Evolutionary conservation across 2,113 vertebrate species (phyloP), one percentile per base, ranked within the genome.

Genomic region (Oryzias celebensis): DNA sequence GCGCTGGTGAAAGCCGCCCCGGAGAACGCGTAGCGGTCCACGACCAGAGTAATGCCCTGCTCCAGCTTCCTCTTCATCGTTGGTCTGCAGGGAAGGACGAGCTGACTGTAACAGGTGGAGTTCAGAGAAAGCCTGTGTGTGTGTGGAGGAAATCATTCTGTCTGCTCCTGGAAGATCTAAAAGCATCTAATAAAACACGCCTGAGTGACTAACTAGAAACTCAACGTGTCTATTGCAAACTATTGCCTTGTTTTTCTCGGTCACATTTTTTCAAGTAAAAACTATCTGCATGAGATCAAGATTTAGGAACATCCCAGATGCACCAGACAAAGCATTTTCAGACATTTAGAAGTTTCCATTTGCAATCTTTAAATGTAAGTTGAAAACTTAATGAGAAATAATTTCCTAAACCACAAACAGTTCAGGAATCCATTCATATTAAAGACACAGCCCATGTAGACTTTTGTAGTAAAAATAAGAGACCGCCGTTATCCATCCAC

Each of bases 1-100:
- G 95, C 94, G 3, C 94, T 93, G 5, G 95, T 97, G 85, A 97
- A 98, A 62, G 97, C 97, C 2, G 90, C 97, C 28, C 97, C 97
- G 16, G 97, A 99, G 85, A 99, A 99, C 5, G 96, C 96, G 0
- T 99, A 98, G 50, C 97, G 87, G 72, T 99, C 97, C 47, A 98
- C 90, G 4, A 99, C 87, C 0, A 99, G 88, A 0, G 91, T 97
- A 73, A 93, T 31, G 3, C 97, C 97, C 53, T 95, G 90, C n/a
- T 80, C 87, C 26, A 99, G 72, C 52, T 95, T 98, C 74, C 93
- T 88, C 66, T 90, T 92, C 42, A 93, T 91, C 5, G 77, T 20
- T 65, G 91, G 92, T 62, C 91, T 93, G 75, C 7, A 28, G 49
- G 28, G 55, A 20, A 52, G 17, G 24, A 12, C 23, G 41, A 43